Base-by-base conservation (phyloP, 2,797 vertebrate genomes). In the Gila robusta region DNA sequence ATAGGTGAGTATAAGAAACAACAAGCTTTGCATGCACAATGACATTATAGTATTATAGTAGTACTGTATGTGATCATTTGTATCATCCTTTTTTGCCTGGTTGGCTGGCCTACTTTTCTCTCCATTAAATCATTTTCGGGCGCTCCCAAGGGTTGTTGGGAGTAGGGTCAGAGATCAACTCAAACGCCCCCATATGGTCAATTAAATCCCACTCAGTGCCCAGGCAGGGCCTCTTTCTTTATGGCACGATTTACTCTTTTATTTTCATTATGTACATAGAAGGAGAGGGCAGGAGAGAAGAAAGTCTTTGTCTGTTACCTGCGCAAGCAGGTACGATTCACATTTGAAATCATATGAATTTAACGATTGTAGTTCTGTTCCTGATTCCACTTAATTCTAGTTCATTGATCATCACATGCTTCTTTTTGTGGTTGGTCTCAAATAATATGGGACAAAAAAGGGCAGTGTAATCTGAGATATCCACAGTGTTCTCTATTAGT, bases 131-230 rank as follows among this genome's bases (percentile, higher is more conserved):
- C 72, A 88, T 89, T 90, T 91, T 85, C 71, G 86, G 82, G 80
- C 72, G 28, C 79, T 89, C 88, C 82, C 86, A 87, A 72, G 84
- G 88, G 89, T 78, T 87, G 86, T 85, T 87, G 85, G 83, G 85
- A 86, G 52, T 64, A 64, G 56, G 88, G 90, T 91, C 88, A 89
- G 81, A 88, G 91, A 72, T 90, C 90, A 88, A 28, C 62, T 74
- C 80, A 16, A 28, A 88, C 85, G 67, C 89, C 88, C 90, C 84
- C 87, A 84, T 89, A 88, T 90, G 91, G 91, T 92, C 91, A 93
- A 93, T 93, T 91, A 93, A 93, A 92, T 90, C 88, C 86, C 84
- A 89, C 89, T 91, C 90, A 89, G 70, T 87, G 84, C 84, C 87
- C 76, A 64, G 49, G 77, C 64, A 83, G 89, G 86, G 88, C 80